A percentile compares a stretch with the other conserved stretches of the same genome.
phyloP scores from a whole-genome alignment of 2,888 invertebrate species.

The Hydrotaea cyrtoneurina region DNA sequence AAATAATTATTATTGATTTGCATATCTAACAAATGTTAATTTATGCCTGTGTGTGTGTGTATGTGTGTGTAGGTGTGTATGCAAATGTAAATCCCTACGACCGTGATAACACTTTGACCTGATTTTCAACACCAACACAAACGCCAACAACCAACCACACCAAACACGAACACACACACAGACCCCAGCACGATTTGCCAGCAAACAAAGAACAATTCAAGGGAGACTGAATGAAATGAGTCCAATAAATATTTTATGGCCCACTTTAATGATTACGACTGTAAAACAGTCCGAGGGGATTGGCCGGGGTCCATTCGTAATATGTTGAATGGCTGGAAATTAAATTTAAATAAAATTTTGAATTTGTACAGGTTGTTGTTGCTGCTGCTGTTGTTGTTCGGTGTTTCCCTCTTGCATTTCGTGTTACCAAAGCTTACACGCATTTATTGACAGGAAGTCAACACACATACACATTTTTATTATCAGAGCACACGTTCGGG shows the following conservation, averaged over 20 bases:
- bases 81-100: background rate
- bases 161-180: background rate
- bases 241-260: conserved; percentile 8
- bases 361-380: background rate
- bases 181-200: background rate
- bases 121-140: background rate
- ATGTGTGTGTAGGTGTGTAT: background rate
- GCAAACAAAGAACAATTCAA: background rate
- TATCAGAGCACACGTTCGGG: background rate
- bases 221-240: background rate
- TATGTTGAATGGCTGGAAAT: conserved; percentile 20
- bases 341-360: conserved; percentile 16
- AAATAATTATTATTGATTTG: conserved; percentile 18
- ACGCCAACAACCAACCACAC: background rate
- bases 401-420: background rate
- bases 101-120: conserved; percentile 1
- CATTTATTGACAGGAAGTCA: background rate
- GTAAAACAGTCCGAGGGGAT: background rate
- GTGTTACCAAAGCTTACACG: background rate
- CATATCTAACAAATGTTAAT: conserved; percentile 17
- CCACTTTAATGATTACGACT: conserved; percentile 2
- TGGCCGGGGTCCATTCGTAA: background rate
- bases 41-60: background rate
- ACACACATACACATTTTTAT: background rate
- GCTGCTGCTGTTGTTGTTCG: background rate